Conservation (phyloP, 2,888 invertebrate species). For the Panopea generosa region DNA sequence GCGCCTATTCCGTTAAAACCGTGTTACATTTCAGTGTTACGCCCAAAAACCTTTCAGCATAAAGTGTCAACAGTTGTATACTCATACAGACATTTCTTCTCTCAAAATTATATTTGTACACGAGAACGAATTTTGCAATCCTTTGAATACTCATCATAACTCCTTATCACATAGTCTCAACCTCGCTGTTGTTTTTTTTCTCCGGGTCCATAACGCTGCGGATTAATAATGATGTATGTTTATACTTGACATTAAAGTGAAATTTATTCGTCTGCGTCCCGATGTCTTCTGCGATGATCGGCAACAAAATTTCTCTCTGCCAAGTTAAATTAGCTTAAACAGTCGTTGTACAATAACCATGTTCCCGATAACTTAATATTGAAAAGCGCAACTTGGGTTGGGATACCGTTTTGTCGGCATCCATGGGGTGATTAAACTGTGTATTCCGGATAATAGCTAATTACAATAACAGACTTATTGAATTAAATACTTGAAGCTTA, state of each 20-base stretch:
- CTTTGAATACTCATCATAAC: no score
- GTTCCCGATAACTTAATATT: conserved; percentile 73
- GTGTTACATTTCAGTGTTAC: no score
- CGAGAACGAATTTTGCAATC: no score
- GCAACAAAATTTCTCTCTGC: conserved; percentile 58
- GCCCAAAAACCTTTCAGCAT: no score
- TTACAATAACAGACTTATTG: conserved; percentile 65
- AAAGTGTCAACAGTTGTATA: no score
- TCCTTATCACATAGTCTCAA: no score
- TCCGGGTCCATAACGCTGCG: conserved; percentile 2
- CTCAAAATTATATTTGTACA: no score
- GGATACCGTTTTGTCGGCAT: conserved; percentile 59
- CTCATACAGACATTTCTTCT: no score
- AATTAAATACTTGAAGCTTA: conserved; percentile 58
- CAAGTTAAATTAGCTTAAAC: conserved; percentile 65
- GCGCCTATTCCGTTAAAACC: no score
- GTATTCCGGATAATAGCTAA: conserved; percentile 63
- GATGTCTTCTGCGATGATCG: conserved; percentile 47
- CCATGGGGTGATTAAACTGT: conserved; percentile 62
- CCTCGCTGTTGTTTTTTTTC: no score
- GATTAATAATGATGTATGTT: conserved; percentile 61
- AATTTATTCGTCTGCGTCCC: conserved; percentile 57
- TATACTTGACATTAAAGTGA: conserved; percentile 61
- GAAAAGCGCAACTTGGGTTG: conserved; percentile 55
- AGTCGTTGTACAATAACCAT: conserved; percentile 71